Conservation (phyloP, 1,140 invertebrate genomes). For the Epicauta chinensis region DNA sequence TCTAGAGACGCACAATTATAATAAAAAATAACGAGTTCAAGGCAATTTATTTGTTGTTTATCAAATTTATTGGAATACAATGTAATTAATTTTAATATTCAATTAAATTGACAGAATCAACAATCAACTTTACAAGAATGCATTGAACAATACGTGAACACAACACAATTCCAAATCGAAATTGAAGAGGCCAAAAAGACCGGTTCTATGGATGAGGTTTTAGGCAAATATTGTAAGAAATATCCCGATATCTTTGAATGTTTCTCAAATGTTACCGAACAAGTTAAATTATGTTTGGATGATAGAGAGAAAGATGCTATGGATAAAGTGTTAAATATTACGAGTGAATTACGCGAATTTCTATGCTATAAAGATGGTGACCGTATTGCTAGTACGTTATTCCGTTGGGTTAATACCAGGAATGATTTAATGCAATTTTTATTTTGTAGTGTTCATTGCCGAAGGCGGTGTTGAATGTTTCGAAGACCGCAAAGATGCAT, state of each 20-base stretch:
- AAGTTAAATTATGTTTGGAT: conserved; percentile 56
- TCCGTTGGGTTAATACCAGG: background rate
- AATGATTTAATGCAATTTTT: conserved; percentile 5
- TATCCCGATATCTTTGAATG: conserved; percentile 53
- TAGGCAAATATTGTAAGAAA: conserved; percentile 63
- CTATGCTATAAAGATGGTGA: conserved; percentile 73
- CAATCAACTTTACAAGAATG: conserved; percentile 28
- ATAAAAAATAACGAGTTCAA: too few species aligned
- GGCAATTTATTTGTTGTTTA: too few species aligned
- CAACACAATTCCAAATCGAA: conserved; percentile 46
- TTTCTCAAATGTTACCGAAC: conserved; percentile 52
- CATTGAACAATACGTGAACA: conserved; percentile 24
- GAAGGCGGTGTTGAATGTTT: conserved; percentile 71
- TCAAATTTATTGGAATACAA: background rate
- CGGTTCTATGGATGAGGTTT: conserved; percentile 54
- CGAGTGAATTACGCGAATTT: conserved; percentile 60
- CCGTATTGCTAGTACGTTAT: conserved; percentile 64
- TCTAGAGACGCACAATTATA: too few species aligned
- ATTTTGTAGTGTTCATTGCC: conserved; percentile 66
- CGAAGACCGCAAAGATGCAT: conserved; percentile 50
- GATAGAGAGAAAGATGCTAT: conserved; percentile 52
- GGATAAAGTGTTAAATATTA: conserved; percentile 56
- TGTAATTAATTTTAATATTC: conserved; percentile 1
- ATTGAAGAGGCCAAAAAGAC: conserved; percentile 51
- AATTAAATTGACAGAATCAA: conserved; percentile 30